Evolutionary conservation across 2,888 invertebrate genomes (phyloP), one percentile per base, ranked within the genome.

Genomic region (Meloe dianella): DNA sequence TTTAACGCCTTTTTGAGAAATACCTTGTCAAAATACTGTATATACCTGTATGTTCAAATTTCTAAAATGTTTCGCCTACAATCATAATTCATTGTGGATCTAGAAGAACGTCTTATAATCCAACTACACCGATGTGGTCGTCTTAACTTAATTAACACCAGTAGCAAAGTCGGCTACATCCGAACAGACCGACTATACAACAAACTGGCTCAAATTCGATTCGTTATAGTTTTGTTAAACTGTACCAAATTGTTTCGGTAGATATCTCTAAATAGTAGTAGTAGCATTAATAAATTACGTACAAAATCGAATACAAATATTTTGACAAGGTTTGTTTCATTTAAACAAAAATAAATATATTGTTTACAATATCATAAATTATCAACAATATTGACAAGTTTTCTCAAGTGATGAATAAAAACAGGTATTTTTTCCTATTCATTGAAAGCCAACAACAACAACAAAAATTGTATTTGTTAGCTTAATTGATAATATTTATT

Each of bases 1-100:
- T 80, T 80, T 79, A 77, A 79, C 79, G 80, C 79, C 79, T 78
- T 72, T 78, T 4, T 73, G 75, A 77, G 68, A 76, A 78, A 75
- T 75, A 72, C 70, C 75, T 71, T 73, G 75, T 76, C 76, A 76
- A 75, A 74, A 74, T 17, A 10, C n/a, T 38, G 14, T 47, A 38
- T 5, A 38, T 38, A n/a, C 14, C 6, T 38, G n/a, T 6, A 38
- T 38, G 6, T 47, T 17, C 6, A n/a, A 6, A 3, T 38, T n/a
- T n/a, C 14, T 14, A n/a, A 38, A 41, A 41, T 41, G 41, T 41
- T 38, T 35, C 35, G 12, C 35, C 35, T 35, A 41, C 41, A 41
- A 41, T 14, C 7, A 38, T n/a, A 12, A 17, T n/a, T 41, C 8
- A 1, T 38, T n/a, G 38, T 38, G 38, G 3, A n/a, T 38, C 38